These are phyloP conservation scores for Macrotis lagotis DNA, from an alignment of 2,113 vertebrate species.

Conservation along the genomic window DNA sequence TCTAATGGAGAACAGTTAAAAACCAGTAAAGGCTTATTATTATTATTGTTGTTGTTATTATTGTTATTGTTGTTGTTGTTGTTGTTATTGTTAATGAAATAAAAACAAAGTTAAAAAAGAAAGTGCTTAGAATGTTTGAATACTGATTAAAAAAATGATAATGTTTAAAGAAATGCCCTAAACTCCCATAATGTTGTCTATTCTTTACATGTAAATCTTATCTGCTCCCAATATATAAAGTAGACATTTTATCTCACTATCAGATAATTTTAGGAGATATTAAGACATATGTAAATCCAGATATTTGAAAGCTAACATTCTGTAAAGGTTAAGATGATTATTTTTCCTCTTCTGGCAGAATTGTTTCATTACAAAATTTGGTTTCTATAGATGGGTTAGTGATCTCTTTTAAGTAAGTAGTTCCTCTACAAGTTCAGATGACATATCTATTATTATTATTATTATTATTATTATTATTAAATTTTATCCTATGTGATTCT, in stretches of 20 bases:
- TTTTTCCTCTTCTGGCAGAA: not conserved
- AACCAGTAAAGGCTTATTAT: too few relatives aligned
- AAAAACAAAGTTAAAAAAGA: too few relatives aligned
- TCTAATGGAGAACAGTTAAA: too few relatives aligned
- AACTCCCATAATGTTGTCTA: not conserved
- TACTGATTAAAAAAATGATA: not conserved
- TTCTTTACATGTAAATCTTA: not conserved
- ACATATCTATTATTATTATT: not conserved
- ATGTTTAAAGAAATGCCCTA: not conserved
- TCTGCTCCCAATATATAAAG: not conserved
- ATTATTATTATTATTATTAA: not conserved
- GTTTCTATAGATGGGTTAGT: not conserved
- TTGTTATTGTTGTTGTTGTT: too few relatives aligned
- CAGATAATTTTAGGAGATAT: not conserved
- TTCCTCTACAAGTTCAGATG: not conserved
- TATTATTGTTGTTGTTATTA: too few relatives aligned
- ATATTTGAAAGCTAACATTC: not conserved
- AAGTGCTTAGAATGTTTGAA: not conserved
- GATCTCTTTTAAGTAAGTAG: not conserved
- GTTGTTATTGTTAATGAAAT: too few relatives aligned
- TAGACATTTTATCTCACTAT: not conserved
- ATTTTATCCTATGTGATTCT: not conserved
- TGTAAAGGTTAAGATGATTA: not conserved
- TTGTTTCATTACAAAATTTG: not conserved
- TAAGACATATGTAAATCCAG: not conserved